Conservation (phyloP, 2,888 invertebrate genomes). For the Acanthosepion lycidas region DNA sequence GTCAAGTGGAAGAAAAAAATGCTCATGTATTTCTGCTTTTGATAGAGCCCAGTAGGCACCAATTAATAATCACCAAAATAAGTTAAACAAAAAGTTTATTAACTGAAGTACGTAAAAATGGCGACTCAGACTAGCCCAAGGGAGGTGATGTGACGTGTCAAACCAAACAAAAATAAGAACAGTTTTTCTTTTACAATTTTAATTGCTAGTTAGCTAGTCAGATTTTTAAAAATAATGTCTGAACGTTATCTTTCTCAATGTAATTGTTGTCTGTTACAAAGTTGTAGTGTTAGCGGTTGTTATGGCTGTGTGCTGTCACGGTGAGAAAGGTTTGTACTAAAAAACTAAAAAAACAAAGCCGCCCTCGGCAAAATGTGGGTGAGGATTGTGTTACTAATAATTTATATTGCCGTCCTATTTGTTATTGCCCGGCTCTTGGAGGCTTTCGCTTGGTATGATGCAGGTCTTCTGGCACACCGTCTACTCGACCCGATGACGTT, state of each 20-base stretch:
- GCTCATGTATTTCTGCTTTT: neutral
- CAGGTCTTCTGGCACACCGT: slow-evolving; percentile 67
- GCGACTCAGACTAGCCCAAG: neutral
- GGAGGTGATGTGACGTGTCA: slow-evolving; percentile 14
- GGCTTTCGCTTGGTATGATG: slow-evolving; percentile 73
- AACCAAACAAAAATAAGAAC: neutral
- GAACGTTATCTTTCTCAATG: neutral
- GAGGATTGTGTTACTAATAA: slow-evolving; percentile 71
- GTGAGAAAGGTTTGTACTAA: neutral
- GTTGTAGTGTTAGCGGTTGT: neutral
- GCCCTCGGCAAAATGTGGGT: slow-evolving; percentile 70
- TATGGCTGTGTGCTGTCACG: neutral
- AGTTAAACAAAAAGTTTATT: neutral
- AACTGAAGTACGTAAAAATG: slow-evolving; percentile 11
- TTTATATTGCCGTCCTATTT: slow-evolving; percentile 73
- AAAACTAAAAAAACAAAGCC: neutral
- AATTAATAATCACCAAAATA: neutral
- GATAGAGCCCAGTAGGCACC: neutral
- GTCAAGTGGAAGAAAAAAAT: neutral
- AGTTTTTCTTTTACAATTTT: neutral
- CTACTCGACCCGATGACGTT: slow-evolving; percentile 74
- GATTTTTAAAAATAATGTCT: neutral
- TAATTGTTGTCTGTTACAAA: neutral
- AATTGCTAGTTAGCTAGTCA: neutral
- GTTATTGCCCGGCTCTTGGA: slow-evolving; percentile 74